Conservation (phyloP, 2,113 vertebrate species). For the Cheilinus undulatus region DNA sequence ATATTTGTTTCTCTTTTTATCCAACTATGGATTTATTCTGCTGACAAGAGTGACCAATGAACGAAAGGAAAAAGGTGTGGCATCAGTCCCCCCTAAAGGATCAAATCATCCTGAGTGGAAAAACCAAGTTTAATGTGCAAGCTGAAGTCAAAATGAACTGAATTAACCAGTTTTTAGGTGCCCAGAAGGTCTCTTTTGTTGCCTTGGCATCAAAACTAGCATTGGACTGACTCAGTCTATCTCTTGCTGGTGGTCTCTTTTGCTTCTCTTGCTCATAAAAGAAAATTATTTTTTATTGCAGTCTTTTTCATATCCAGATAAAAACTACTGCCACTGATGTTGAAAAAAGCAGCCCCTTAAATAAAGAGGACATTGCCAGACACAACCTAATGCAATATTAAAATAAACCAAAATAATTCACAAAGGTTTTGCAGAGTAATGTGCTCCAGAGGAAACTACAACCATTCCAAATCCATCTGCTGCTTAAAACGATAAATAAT, state of each 20-base stretch:
- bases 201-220: no score
- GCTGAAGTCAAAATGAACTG: no score
- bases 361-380: background rate
- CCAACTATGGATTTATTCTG: background rate
- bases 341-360: background rate
- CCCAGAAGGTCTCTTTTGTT: no score
- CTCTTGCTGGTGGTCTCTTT: no score
- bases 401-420: background rate
- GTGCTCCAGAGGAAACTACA: background rate
- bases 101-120: background rate
- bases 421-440: background rate
- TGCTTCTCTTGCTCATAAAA: no score
- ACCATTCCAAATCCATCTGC: background rate
- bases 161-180: no score
- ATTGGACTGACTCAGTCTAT: no score
- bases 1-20: conserved; percentile 5
- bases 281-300: no score
- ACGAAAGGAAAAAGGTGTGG: no score
- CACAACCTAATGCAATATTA: background rate
- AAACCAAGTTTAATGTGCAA: background rate
- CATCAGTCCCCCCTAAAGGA: background rate
- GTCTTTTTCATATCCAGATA: no score
- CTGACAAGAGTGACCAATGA: no score
- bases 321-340: no score
- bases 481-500: background rate